phyloP scores from a whole-genome alignment of 2,113 vertebrate species.

The Macrotis lagotis region DNA sequence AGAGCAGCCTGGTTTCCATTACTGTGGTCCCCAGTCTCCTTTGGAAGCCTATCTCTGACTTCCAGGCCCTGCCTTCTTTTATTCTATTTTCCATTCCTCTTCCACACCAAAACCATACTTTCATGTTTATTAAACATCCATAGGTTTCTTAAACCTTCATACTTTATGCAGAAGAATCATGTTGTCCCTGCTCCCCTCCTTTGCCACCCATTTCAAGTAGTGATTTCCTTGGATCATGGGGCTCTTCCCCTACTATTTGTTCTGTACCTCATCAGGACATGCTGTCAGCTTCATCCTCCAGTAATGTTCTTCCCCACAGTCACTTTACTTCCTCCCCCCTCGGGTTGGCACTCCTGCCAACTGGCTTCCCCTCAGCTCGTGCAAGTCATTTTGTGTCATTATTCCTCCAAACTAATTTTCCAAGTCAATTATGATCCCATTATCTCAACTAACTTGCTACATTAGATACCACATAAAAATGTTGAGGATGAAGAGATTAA shows the following conservation, averaged over 20 bases:
- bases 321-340: constrained; percentile 48
- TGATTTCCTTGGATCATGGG: not conserved
- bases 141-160: not conserved
- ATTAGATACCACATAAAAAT: constrained; percentile 47
- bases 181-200: not conserved
- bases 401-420: constrained; percentile 74
- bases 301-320: not conserved
- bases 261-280: not conserved
- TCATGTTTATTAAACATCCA: constrained; percentile 11
- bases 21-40: constrained; percentile 11
- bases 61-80: not conserved
- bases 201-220: not conserved
- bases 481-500: constrained; percentile 61
- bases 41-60: constrained; percentile 15
- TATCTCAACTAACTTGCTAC: constrained; percentile 65
- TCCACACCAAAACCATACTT: constrained; percentile 15
- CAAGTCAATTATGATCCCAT: constrained; percentile 71
- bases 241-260: not conserved
- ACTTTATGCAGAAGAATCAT: not conserved
- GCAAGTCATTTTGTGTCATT: constrained; percentile 47
- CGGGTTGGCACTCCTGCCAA: constrained; percentile 40
- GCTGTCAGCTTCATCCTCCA: not conserved
- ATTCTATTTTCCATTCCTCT: constrained; percentile 45
- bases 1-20: constrained; percentile 43
- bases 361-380: constrained; percentile 56